These are phyloP conservation scores for Caprella mutica DNA, from an alignment of 2,888 invertebrate genomes.

Conservation along the genomic window DNA sequence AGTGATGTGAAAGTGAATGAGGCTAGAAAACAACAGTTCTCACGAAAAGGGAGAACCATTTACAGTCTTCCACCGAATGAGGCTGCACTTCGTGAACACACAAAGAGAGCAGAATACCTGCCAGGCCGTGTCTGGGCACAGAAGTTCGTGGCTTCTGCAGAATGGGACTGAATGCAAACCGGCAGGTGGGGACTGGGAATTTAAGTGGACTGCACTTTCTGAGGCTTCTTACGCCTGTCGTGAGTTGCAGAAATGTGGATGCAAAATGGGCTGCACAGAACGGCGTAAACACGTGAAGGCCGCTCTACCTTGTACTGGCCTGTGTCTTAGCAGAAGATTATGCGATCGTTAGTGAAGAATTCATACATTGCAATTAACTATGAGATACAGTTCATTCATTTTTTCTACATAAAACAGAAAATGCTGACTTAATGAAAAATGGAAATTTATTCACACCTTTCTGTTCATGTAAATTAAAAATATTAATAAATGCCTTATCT, in stretches of 20 bases:
- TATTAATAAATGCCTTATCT: too few relatives aligned
- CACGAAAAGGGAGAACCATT: conserved; percentile 15
- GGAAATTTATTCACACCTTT: too few relatives aligned
- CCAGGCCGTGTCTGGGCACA: conserved; percentile 8
- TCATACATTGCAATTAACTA: too few relatives aligned
- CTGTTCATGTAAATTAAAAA: too few relatives aligned
- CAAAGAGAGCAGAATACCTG: conserved; percentile 30
- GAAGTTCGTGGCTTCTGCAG: conserved; percentile 8
- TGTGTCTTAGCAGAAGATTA: background rate
- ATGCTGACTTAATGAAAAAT: too few relatives aligned
- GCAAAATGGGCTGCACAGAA: conserved; percentile 3
- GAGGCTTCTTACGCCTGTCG: background rate
- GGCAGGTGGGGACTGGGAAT: background rate
- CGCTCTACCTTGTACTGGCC: background rate
- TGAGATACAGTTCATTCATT: too few relatives aligned
- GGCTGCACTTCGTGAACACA: conserved; percentile 33
- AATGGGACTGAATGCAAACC: too few relatives aligned
- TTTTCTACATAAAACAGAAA: too few relatives aligned
- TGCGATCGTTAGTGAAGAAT: too few relatives aligned
- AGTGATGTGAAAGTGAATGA: conserved; percentile 29
- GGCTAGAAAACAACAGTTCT: conserved; percentile 32
- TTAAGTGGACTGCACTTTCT: background rate
- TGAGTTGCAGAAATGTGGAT: conserved; percentile 6
- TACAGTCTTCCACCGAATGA: conserved; percentile 32
- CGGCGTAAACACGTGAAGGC: background rate